Conservation (phyloP, 2,113 vertebrate genomes). For the Illadopsis cleaveri region DNA sequence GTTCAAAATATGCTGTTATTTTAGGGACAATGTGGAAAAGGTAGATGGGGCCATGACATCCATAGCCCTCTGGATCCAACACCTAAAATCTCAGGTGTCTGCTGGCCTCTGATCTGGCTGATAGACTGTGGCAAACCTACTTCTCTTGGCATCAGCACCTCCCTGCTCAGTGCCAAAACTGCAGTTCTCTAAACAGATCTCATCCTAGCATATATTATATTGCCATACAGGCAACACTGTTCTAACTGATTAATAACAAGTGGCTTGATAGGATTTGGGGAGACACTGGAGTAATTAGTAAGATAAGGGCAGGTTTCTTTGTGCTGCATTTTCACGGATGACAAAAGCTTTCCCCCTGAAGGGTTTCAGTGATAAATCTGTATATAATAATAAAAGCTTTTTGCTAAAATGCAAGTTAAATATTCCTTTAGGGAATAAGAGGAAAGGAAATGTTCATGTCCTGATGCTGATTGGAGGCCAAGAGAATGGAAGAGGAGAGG, state of each 20-base stretch:
- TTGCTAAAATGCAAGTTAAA: conserved; percentile 40
- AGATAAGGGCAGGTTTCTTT: conserved; percentile 71
- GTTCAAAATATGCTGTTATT: not conserved
- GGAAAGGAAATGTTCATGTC: not conserved
- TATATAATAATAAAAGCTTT: conserved; percentile 42
- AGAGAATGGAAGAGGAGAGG: not conserved
- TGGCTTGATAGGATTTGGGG: conserved; percentile 63
- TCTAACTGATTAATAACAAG: conserved; percentile 66
- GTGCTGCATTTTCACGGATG: conserved; percentile 41
- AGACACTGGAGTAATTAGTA: conserved; percentile 67
- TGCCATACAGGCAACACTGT: conserved; percentile 24
- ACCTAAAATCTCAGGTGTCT: not conserved
- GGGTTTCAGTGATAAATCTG: conserved; percentile 62
- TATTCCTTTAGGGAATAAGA: conserved; percentile 18
- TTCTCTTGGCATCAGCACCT: not conserved
- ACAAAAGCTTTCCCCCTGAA: conserved; percentile 65
- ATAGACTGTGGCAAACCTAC: not conserved
- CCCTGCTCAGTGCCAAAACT: not conserved
- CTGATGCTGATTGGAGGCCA: not conserved
- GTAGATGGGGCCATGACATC: not conserved
- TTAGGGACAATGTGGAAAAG: not conserved
- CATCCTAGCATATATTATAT: not conserved
- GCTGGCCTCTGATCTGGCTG: not conserved
- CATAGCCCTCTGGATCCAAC: not conserved
- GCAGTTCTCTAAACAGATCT: conserved; percentile 52